Evolutionary conservation across 2,888 invertebrate species (phyloP).

Genomic region (Zhuqinia jingwanae): DNA sequence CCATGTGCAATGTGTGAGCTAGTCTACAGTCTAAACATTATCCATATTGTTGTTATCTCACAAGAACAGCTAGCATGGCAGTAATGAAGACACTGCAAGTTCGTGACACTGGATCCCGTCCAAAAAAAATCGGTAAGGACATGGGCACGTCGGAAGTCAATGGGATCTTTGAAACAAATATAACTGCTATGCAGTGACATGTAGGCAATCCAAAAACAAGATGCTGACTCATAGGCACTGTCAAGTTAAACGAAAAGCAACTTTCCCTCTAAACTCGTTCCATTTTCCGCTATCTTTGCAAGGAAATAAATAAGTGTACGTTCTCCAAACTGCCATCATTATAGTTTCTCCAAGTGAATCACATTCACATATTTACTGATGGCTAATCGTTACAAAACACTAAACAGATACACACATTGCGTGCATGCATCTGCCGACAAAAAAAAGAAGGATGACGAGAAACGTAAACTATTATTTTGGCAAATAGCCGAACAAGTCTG

Average conservation of each 20-base stretch:
- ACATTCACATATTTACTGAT: too few relatives aligned
- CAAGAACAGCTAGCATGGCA: neutral
- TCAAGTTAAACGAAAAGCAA: too few relatives aligned
- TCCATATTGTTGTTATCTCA: too few relatives aligned
- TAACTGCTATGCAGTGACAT: neutral
- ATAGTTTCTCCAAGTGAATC: too few relatives aligned
- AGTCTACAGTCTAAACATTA: too few relatives aligned
- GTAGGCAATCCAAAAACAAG: neutral
- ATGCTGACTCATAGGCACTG: too few relatives aligned
- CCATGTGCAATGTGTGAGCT: too few relatives aligned
- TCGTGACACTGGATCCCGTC: conserved; percentile 38
- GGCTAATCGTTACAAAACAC: neutral
- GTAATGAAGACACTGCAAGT: neutral
- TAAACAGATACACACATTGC: neutral
- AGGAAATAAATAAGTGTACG: too few relatives aligned
- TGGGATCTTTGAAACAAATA: neutral
- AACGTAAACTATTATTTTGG: neutral
- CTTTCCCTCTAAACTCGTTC: too few relatives aligned
- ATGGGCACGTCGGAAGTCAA: conserved; percentile 21
- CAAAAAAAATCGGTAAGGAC: conserved; percentile 29
- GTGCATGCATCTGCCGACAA: neutral
- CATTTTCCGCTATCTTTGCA: too few relatives aligned
- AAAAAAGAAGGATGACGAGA: neutral
- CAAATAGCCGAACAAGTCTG: neutral
- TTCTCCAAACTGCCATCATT: too few relatives aligned